Evolutionary conservation across 2,888 invertebrate genomes (phyloP).

Genomic region (Amphipyra tragopoginis): DNA sequence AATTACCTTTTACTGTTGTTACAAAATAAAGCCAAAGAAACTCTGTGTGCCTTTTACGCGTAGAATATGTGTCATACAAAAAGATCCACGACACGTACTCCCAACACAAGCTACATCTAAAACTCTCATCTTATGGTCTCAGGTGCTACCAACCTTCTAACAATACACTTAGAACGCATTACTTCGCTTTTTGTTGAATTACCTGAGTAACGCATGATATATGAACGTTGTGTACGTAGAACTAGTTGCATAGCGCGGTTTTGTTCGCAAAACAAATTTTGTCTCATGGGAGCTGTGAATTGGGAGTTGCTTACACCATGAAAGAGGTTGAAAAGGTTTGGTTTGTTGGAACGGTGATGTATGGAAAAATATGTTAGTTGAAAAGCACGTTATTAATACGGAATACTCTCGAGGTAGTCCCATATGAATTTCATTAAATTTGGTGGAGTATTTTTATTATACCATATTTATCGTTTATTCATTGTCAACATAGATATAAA

Average conservation of each 20-base stretch:
- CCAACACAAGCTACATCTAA: not conserved
- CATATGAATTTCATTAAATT: no score
- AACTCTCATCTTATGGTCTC: constrained; percentile 13
- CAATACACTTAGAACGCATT: constrained; percentile 38
- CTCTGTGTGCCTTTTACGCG: no score
- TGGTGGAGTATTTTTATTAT: no score
- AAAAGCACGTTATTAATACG: no score
- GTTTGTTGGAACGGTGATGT: not conserved
- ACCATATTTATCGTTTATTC: no score
- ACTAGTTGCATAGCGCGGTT: constrained; percentile 5
- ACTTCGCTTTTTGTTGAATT: constrained; percentile 21
- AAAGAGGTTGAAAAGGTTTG: not conserved
- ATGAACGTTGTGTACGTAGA: not conserved
- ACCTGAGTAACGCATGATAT: constrained; percentile 35
- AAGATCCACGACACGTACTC: not conserved
- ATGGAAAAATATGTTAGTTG: not conserved
- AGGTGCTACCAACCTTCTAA: constrained; percentile 24
- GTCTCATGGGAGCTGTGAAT: not conserved
- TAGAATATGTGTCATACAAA: no score
- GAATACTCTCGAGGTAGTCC: no score
- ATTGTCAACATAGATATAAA: no score
- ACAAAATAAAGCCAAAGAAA: no score
- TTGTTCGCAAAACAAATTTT: not conserved
- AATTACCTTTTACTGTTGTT: no score
- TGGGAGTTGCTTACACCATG: not conserved